A percentile compares a stretch with the other conserved stretches of the same genome.
These are phyloP conservation scores for Barnardius zonarius DNA, from an alignment of 2,113 vertebrate genomes.

Conservation along the genomic window DNA sequence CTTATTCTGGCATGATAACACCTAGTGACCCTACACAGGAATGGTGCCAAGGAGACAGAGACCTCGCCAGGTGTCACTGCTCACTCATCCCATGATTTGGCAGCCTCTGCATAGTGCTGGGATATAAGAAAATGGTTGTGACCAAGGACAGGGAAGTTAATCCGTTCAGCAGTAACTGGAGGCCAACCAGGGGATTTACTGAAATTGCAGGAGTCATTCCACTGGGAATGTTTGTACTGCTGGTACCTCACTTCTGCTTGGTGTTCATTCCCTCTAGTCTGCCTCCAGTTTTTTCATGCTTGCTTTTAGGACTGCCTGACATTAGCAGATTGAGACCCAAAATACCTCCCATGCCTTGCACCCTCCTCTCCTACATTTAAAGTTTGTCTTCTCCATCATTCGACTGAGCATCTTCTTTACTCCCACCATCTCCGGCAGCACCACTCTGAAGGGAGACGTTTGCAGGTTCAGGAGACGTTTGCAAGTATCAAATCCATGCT, in stretches of 20 bases:
- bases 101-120: background rate
- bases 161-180: background rate
- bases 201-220: background rate
- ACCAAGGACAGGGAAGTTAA: background rate
- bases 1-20: background rate
- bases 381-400: background rate
- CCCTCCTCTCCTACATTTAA: background rate
- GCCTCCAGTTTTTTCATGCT: background rate
- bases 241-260: background rate
- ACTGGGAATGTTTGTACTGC: background rate
- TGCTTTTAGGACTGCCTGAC: background rate
- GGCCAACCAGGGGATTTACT: background rate
- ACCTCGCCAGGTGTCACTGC: background rate
- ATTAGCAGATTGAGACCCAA: background rate
- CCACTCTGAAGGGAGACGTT: rapidly evolving
- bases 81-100: background rate
- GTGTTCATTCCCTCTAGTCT: background rate
- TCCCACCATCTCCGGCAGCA: background rate
- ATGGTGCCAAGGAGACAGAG: background rate
- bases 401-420: background rate
- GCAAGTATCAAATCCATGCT: background rate
- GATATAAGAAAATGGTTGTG: background rate
- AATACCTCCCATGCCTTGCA: background rate
- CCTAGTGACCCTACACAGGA: background rate
- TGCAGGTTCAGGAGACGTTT: background rate